Evolutionary conservation across 1,140 invertebrate genomes (phyloP), one percentile per base, ranked within the genome.

Genomic region (Atopsyche davidsoni): DNA sequence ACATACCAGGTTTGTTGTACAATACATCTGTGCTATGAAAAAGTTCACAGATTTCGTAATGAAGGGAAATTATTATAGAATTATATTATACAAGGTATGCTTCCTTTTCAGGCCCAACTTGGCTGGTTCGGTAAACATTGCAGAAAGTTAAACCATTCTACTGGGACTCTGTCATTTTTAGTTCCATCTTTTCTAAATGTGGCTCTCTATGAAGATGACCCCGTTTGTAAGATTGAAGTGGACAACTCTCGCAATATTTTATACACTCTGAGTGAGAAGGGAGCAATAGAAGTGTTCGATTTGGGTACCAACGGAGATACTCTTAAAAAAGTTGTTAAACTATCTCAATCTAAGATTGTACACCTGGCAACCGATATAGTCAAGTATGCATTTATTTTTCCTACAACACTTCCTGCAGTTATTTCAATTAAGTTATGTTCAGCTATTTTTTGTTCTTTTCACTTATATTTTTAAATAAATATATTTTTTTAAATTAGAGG

Each of bases 91-190:
- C n/a, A 18, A 28, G 18, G 46, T 48, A 40, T 3, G 14, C 43
- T 60, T 41, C 11, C 49, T 40, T 68, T 73, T 46, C 63, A 86
- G 79, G 85, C 85, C 23, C 85, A 88, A 68, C 78, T 84, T 48
- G 82, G 85, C 41, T 98, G 95, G 94, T 96, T 96, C 69, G 89
- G 91, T 14, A 89, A 92, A 73, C 86, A 93, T 53, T 97, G 92
- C 68, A 85, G 87, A 63, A 97, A 96, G 75, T 80, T 96, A 2
- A 98, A 98, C 73, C 89, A 95, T 65, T 96, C 95, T 0, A 89
- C 85, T 39, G 87, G 88, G 50, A 74, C 85, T 2, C 69, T 96
- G 6, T 91, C 93, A 16, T 93, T 87, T 63, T 72, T 98, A 22
- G 79, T 97, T 2, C 93, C 92, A 9, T 88, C 89, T n/a, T 96